A percentile compares a stretch with the other conserved stretches of the same genome.
Evolutionary conservation across 1,140 invertebrate genomes (phyloP).

Genomic region (Cheumatopsyche charites): DNA sequence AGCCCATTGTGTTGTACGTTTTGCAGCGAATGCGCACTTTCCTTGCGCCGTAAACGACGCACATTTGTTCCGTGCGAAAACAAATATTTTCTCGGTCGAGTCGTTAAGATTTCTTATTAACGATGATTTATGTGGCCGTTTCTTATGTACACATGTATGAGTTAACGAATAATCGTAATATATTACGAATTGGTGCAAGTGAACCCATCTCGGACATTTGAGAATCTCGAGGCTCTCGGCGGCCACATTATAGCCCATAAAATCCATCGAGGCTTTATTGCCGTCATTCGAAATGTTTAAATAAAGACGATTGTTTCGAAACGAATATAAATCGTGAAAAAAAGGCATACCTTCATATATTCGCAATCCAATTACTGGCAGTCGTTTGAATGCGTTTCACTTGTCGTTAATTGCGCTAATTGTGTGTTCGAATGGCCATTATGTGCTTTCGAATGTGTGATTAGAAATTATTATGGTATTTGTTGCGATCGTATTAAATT

Average conservation of each 20-base stretch:
- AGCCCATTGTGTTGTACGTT: not conserved
- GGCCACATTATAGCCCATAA: constrained; percentile 12
- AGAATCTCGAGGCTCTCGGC: not conserved
- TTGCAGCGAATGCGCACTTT: not conserved
- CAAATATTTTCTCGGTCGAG: constrained; percentile 18
- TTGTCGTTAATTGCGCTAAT: too few species aligned
- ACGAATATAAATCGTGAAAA: too few species aligned
- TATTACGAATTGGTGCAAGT: constrained; percentile 22
- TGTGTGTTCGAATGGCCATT: too few species aligned
- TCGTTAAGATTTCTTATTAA: constrained; percentile 24
- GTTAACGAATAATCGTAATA: not conserved
- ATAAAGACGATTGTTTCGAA: not conserved
- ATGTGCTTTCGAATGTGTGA: too few species aligned
- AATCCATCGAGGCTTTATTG: constrained; percentile 5
- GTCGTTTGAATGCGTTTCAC: too few species aligned
- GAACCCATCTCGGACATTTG: not conserved
- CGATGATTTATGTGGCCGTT: constrained; percentile 14
- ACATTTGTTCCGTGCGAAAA: constrained; percentile 1
- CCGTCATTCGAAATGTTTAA: constrained; percentile 13
- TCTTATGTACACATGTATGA: not conserved
- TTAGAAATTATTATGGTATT: too few species aligned
- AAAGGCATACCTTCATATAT: too few species aligned
- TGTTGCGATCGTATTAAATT: too few species aligned
- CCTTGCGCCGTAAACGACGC: too few species aligned
- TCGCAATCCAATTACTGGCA: too few species aligned